phyloP scores from a whole-genome alignment of 2,797 vertebrate genomes.

The Telmatherina bonti region DNA sequence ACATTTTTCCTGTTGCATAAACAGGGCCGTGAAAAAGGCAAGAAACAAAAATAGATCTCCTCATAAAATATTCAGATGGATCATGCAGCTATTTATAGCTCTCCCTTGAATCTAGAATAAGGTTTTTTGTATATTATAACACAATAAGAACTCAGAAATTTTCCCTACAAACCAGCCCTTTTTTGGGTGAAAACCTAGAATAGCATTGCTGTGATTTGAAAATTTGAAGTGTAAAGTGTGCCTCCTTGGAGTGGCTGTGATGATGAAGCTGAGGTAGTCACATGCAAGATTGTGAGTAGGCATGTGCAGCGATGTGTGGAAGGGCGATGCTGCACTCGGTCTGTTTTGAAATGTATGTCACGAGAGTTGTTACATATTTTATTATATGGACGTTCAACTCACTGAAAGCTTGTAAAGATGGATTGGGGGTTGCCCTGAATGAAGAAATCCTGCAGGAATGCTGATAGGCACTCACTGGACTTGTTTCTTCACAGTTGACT shows the following conservation, averaged over 20 bases:
- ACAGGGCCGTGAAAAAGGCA: slow-evolving; percentile 48
- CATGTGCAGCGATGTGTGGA: slow-evolving; percentile 52
- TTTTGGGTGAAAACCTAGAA: slow-evolving; percentile 43
- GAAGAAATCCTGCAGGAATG: slow-evolving; percentile 4
- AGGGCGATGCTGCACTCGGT: slow-evolving; percentile 28
- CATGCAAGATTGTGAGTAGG: slow-evolving; percentile 54
- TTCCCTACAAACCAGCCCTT: slow-evolving; percentile 10
- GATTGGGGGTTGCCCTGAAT: slow-evolving; percentile 29
- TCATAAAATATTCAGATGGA: slow-evolving; percentile 75
- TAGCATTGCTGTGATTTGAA: slow-evolving; percentile 30
- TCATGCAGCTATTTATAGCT: slow-evolving; percentile 65
- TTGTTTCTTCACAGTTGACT: slow-evolving; percentile 17
- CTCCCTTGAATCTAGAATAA: slow-evolving; percentile 56
- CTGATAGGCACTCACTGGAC: not conserved
- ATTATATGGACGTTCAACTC: slow-evolving; percentile 41
- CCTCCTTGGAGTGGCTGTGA: slow-evolving; percentile 21
- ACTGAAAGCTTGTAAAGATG: slow-evolving; percentile 44
- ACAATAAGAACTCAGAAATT: slow-evolving; percentile 52
- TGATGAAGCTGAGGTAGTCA: slow-evolving; percentile 44
- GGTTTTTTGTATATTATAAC: slow-evolving; percentile 57
- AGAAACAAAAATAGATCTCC: slow-evolving; percentile 67
- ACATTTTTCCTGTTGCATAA: slow-evolving; percentile 47
- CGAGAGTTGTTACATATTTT: slow-evolving; percentile 68
- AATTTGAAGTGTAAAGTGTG: slow-evolving; percentile 37
- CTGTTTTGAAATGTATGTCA: slow-evolving; percentile 72